Conservation (phyloP, 2,113 vertebrate genomes). For the Dolichotis patagonum region DNA sequence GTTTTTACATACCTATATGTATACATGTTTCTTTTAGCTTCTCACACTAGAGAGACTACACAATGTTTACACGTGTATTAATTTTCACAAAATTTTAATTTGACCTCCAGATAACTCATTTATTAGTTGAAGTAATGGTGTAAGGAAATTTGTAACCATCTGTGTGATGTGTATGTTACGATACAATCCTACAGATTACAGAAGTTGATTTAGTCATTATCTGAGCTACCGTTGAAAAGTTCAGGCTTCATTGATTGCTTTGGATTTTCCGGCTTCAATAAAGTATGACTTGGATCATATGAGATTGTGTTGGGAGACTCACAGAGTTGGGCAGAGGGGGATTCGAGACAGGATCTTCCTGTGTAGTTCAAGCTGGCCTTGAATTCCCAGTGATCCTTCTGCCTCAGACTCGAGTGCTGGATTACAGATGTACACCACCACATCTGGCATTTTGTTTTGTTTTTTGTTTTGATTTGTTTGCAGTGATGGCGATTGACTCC, state of each 20-base stretch:
- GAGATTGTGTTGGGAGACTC: constrained; percentile 22
- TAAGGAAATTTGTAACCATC: not conserved
- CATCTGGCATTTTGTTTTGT: not conserved
- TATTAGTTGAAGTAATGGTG: not conserved
- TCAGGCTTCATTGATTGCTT: not conserved
- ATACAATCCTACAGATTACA: not conserved
- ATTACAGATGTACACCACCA: not conserved
- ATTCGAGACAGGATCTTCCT: not conserved
- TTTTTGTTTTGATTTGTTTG: not conserved
- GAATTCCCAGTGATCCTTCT: not conserved
- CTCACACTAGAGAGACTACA: too few relatives aligned
- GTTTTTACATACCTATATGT: too few relatives aligned
- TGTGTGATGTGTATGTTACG: not conserved
- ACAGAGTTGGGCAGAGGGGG: not conserved
- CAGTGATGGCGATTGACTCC: not conserved
- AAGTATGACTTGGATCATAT: not conserved
- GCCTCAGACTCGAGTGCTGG: not conserved
- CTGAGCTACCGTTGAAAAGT: not conserved
- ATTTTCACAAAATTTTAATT: not conserved
- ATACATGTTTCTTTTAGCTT: too few relatives aligned
- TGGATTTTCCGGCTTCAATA: constrained; percentile 1
- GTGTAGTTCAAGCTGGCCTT: not conserved
- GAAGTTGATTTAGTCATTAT: not conserved
- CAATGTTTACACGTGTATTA: too few relatives aligned
- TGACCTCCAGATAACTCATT: not conserved